Conservation (phyloP, 2,113 vertebrate genomes). For the Labeo catla region DNA sequence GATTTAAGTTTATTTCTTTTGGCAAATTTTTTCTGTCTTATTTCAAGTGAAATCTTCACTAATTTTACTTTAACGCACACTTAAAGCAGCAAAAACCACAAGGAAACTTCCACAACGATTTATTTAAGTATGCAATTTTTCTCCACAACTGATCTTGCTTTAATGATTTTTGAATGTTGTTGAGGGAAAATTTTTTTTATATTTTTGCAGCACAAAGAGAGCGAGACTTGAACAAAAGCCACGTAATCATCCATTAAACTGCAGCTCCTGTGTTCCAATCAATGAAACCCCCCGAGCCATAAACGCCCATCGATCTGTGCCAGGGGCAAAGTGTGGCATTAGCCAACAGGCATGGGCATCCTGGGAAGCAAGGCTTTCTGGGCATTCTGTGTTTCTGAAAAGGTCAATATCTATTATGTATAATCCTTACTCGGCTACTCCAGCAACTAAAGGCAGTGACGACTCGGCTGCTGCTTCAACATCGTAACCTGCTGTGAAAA, state of each 20-base stretch:
- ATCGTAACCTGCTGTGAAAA: not conserved
- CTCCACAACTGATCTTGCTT: not conserved
- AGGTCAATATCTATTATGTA: slow-evolving; percentile 12
- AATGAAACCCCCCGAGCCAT: slow-evolving; percentile 84
- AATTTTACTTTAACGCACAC: not conserved
- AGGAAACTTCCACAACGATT: not conserved
- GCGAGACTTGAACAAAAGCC: not conserved
- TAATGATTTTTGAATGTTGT: not conserved
- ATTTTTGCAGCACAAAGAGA: not conserved
- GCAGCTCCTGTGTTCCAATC: slow-evolving; percentile 87
- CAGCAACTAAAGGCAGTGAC: slow-evolving; percentile 3
- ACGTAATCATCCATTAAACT: slow-evolving; percentile 66
- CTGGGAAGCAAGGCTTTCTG: slow-evolving; percentile 44
- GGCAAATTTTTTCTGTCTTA: too few species aligned
- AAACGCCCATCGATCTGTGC: slow-evolving; percentile 84
- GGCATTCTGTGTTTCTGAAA: slow-evolving; percentile 57
- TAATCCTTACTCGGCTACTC: slow-evolving; percentile 22
- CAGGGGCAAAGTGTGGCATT: slow-evolving; percentile 64
- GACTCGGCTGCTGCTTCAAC: not conserved
- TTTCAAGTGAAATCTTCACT: not conserved
- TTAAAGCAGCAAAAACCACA: too few species aligned
- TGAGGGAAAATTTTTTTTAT: not conserved
- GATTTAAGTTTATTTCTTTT: not conserved
- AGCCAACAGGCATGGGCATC: slow-evolving; percentile 63
- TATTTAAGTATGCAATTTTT: not conserved